Evolutionary conservation across 2,888 invertebrate genomes (phyloP).

Genomic region (Vandiemenella viatica): DNA sequence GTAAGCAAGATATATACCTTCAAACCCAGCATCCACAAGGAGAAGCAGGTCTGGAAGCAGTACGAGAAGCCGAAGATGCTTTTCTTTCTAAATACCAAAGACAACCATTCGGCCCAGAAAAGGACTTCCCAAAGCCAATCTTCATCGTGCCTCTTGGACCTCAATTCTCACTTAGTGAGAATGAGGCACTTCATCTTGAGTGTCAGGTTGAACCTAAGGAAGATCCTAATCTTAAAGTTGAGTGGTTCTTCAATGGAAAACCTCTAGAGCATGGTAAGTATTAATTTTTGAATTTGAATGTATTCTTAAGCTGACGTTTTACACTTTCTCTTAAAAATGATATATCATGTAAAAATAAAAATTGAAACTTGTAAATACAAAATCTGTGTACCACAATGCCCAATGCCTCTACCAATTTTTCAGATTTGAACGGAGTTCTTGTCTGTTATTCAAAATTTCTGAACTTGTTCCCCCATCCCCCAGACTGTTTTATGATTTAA

Average conservation of each 20-base stretch:
- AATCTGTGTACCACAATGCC: no score
- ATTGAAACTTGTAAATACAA: no score
- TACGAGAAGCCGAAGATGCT: conserved; percentile 78
- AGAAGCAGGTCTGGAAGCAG: conserved; percentile 71
- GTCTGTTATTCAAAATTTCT: no score
- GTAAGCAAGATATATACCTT: conserved; percentile 46
- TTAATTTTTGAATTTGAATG: not conserved
- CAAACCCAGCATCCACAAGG: conserved; percentile 95
- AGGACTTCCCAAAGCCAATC: conserved; percentile 66
- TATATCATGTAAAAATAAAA: no score
- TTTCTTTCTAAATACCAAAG: conserved; percentile 54
- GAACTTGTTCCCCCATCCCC: no score
- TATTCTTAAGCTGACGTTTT: no score
- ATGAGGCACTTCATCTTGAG: conserved; percentile 78
- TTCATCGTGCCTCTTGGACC: conserved; percentile 71
- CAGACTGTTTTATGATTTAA: no score
- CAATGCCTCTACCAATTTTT: no score
- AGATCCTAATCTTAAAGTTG: conserved; percentile 77
- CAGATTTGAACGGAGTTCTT: no score
- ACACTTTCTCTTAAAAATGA: no score
- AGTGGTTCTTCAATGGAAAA: conserved; percentile 91
- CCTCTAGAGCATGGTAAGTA: conserved; percentile 55
- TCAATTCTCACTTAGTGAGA: conserved; percentile 66
- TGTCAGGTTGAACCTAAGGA: conserved; percentile 88
- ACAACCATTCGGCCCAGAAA: conserved; percentile 54